These are phyloP conservation scores for Elephas maximus DNA, from an alignment of 2,113 vertebrate species.

Conservation along the genomic window DNA sequence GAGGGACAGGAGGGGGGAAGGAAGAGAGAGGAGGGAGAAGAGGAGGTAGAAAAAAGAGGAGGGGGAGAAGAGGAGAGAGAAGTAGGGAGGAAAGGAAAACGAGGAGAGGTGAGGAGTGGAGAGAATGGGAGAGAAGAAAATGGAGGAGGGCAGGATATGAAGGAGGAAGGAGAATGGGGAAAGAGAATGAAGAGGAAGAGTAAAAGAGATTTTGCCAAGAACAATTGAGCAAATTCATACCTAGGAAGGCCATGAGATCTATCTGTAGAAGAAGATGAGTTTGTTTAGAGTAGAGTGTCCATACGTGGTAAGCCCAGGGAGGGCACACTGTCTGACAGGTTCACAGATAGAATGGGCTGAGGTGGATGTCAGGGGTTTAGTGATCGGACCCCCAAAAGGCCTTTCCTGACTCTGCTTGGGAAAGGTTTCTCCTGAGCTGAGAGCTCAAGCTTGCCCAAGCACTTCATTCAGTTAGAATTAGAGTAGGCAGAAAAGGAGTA, in stretches of 20 bases:
- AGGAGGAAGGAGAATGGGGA: fast-evolving
- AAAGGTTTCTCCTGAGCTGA: fast-evolving
- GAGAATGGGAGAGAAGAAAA: too few relatives aligned
- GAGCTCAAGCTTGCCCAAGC: neutral
- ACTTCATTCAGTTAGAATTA: neutral
- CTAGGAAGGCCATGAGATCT: neutral
- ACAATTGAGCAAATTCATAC: neutral
- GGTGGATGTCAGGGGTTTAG: neutral
- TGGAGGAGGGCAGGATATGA: fast-evolving
- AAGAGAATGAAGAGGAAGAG: fast-evolving
- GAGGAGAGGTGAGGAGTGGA: fast-evolving
- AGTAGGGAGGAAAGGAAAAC: neutral
- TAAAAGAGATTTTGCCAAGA: neutral
- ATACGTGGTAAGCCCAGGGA: too few relatives aligned
- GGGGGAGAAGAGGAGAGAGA: too few relatives aligned
- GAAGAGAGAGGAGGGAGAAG: too few relatives aligned
- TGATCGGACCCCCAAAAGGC: neutral
- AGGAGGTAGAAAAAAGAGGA: fast-evolving
- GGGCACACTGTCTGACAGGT: fast-evolving
- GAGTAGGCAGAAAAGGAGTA: neutral
- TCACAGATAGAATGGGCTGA: neutral
- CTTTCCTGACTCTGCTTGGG: neutral
- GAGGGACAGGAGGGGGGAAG: neutral
- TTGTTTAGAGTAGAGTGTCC: neutral
- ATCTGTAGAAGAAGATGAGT: neutral